Evolutionary conservation across 2,888 invertebrate species (phyloP).

Genomic region (Melanophora roralis): DNA sequence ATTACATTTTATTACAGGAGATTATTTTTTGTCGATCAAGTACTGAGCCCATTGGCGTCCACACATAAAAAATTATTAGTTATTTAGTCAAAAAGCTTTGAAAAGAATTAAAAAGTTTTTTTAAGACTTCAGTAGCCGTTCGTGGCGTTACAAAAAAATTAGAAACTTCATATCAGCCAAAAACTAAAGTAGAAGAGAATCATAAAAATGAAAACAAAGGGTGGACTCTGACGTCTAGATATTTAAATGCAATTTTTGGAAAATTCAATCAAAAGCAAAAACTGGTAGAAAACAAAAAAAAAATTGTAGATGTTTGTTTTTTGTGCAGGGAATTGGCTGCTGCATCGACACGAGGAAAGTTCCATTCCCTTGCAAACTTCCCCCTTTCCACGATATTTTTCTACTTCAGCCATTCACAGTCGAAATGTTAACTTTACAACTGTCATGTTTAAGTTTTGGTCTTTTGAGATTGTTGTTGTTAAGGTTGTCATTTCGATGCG

Average conservation of each 20-base stretch:
- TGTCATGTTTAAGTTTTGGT: conserved; percentile 43
- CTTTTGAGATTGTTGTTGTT: conserved; percentile 7
- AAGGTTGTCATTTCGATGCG: conserved; percentile 16
- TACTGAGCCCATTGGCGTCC: no score
- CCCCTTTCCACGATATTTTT: background rate
- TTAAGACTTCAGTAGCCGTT: no score
- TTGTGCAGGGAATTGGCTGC: conserved; percentile 22
- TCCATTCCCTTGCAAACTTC: background rate
- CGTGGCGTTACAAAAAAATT: background rate
- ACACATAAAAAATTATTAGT: no score
- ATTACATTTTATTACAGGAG: no score
- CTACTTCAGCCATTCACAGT: background rate
- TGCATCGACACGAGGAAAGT: conserved; percentile 21
- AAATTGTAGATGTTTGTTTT: conserved; percentile 21
- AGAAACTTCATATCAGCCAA: no score
- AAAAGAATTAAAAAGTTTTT: no score
- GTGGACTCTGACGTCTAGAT: background rate
- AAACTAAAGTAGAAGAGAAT: background rate
- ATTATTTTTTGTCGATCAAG: no score
- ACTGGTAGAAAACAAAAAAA: background rate
- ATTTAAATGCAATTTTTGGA: conserved; percentile 52
- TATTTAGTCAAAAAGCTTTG: no score
- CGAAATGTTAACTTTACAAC: conserved; percentile 51
- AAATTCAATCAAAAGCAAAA: conserved; percentile 13
- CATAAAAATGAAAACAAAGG: background rate